Evolutionary conservation across 2,113 vertebrate genomes (phyloP).

Genomic region (Zosterops pallidus): DNA sequence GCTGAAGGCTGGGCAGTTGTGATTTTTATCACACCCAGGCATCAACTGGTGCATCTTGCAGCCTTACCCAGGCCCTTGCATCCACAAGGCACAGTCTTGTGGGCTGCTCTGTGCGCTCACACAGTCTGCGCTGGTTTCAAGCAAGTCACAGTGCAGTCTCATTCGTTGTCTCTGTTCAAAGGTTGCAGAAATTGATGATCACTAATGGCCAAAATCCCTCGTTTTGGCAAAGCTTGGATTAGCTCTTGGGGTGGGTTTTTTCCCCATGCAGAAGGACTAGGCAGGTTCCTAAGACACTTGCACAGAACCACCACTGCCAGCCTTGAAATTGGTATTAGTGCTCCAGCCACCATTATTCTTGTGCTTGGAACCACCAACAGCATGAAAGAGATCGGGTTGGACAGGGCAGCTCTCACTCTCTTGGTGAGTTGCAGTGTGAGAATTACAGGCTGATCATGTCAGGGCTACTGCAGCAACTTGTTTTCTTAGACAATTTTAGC

Average conservation of each 20-base stretch:
- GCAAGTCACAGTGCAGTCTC: not conserved
- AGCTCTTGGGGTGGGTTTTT: not conserved
- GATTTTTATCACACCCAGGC: not conserved
- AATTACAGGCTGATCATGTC: not conserved
- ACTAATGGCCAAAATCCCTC: not conserved
- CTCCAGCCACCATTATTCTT: not conserved
- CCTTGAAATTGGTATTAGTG: not conserved
- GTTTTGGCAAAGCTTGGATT: not conserved
- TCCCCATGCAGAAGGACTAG: not conserved
- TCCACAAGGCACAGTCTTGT: not conserved
- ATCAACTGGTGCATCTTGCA: not conserved
- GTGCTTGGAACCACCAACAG: not conserved
- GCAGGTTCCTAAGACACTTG: not conserved
- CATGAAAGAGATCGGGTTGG: rapidly evolving
- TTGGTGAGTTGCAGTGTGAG: not conserved
- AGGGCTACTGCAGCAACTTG: not conserved
- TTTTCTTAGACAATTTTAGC: not conserved
- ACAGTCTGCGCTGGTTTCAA: not conserved
- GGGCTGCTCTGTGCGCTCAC: not conserved
- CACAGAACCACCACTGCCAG: not conserved
- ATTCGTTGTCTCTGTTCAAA: not conserved
- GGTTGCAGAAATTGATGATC: not conserved
- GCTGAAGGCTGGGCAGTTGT: not conserved
- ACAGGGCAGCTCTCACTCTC: not conserved
- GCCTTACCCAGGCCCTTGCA: not conserved